phyloP scores from a whole-genome alignment of 2,113 vertebrate species.

The Eptesicus fuscus region DNA sequence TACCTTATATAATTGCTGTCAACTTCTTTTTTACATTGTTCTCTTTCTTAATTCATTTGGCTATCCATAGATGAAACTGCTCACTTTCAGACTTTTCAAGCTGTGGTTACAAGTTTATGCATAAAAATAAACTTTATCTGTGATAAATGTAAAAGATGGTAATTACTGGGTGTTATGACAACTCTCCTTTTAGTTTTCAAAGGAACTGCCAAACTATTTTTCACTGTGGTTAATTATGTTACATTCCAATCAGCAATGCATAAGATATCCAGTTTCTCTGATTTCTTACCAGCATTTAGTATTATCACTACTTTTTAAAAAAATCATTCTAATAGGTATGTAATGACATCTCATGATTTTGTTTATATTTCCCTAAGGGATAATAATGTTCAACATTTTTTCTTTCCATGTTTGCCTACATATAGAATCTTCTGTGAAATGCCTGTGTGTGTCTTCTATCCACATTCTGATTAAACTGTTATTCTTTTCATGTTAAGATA shows the following conservation, averaged over 20 bases:
- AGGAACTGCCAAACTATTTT: not conserved
- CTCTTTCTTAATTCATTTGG: not conserved
- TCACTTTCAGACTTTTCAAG: not conserved
- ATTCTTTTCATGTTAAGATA: not conserved
- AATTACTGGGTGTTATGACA: not conserved
- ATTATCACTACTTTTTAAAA: not conserved
- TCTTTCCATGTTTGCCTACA: not conserved
- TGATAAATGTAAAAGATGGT: not conserved
- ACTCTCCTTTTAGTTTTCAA: not conserved
- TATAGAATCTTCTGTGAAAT: not conserved
- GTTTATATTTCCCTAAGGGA: not conserved
- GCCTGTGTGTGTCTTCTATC: not conserved
- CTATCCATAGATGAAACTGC: not conserved
- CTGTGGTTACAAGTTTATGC: not conserved
- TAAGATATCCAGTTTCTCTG: not conserved
- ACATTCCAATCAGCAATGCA: not conserved
- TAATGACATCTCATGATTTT: not conserved
- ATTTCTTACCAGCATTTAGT: not conserved
- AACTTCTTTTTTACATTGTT: not conserved
- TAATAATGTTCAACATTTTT: not conserved
- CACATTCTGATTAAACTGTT: not conserved
- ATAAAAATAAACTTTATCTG: not conserved
- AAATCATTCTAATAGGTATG: not conserved
- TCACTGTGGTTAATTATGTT: not conserved
- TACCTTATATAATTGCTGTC: not conserved